These are phyloP conservation scores for Gymnoscopelus braueri DNA, from an alignment of 2,797 vertebrate genomes.

Conservation along the genomic window DNA sequence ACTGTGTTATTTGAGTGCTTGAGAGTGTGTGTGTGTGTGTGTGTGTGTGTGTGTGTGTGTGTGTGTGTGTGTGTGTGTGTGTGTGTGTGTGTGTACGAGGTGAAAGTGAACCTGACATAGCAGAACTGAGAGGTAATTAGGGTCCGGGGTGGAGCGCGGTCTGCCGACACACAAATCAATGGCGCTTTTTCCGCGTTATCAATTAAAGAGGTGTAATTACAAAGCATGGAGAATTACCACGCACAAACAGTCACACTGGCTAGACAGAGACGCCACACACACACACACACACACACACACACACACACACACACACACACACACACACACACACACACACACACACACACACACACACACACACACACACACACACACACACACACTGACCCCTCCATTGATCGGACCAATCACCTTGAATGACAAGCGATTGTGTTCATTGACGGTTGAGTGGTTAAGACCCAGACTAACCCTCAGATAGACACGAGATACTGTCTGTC, in stretches of 20 bases:
- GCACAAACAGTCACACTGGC: constrained; percentile 63
- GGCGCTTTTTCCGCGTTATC: constrained; percentile 84
- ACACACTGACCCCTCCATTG: constrained; percentile 1
- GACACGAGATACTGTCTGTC: too few relatives aligned
- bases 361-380: background rate
- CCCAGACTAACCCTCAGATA: too few relatives aligned
- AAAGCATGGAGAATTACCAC: constrained; percentile 78
- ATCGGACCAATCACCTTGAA: too few relatives aligned
- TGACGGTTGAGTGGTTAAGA: too few relatives aligned
- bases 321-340: constrained; percentile 62
- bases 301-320: background rate
- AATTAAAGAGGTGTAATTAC: constrained; percentile 87
- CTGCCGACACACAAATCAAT: constrained; percentile 83
- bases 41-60: background rate
- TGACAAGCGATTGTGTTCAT: too few relatives aligned
- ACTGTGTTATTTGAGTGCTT: background rate
- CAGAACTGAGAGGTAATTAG: constrained; percentile 83
- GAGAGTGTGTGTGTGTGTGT: background rate
- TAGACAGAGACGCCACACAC: background rate
- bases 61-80: background rate
- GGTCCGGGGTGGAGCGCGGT: constrained; percentile 55
- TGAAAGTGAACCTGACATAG: constrained; percentile 76
- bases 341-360: constrained; percentile 26
- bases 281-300: background rate
- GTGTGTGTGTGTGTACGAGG: background rate